Evolutionary conservation across 1,140 invertebrate genomes (phyloP), one percentile per base, ranked within the genome.

Genomic region (Lethrus apterus): DNA sequence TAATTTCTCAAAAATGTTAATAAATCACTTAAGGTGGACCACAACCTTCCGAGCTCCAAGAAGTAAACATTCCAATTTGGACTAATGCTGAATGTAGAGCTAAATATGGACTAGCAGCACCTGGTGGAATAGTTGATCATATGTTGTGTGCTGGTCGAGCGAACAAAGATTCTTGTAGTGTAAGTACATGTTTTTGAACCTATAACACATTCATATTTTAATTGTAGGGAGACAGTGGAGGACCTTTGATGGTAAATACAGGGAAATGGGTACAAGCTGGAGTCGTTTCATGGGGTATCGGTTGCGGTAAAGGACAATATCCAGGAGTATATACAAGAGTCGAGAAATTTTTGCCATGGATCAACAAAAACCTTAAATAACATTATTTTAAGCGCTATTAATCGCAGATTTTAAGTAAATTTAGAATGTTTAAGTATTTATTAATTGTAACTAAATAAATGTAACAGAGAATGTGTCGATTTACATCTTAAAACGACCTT

Each of bases 281-380:
- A 21, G 81, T 96, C 9, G 89, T 93, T 0, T 91, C 88, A 10
- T 95, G 88, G 86, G 93, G 93, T 17, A 89, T 92, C 56, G 89
- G 90, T 18, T 95, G 92, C 63, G 92, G 90, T 4, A 85, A 91
- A 70, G 84, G 84, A 15, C 82, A 89, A 64, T 89, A 87, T 69
- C 92, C 92, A 1, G 92, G 92, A 8, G 89, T 93, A 0, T 93
- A 93, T 65, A 80, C 60, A 2, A 73, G 85, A 59, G 81, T 90
- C 11, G 79, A 83, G 13, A 76, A 78, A 46, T 88, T 86, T 67
- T 64, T 86, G 53, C 75, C 77, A 8, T 91, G 88, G 88, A 88
- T 90, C 55, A 70, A 72, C 38, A 82, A 81, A 60, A 86, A 85
- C 59, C 58, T 78, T 11, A 79, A 79, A 55, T 72, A 70, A 52